A percentile compares a stretch with the other conserved stretches of the same genome.
phyloP scores from a whole-genome alignment of 2,888 invertebrate species.

The Apantesis nais region DNA sequence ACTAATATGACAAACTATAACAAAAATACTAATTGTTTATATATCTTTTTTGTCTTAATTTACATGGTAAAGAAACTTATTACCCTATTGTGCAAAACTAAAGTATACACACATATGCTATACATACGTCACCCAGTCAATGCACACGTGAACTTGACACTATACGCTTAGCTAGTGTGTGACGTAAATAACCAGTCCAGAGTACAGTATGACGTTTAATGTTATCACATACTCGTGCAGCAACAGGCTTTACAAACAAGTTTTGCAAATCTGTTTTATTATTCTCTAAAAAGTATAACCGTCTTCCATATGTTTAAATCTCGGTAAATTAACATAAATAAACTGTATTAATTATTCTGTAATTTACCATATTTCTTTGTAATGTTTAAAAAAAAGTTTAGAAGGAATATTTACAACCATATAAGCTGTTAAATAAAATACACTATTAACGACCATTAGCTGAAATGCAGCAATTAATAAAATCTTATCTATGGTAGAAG shows the following conservation, averaged over 20 bases:
- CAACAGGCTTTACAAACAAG: slow-evolving; percentile 18
- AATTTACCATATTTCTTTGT: neutral
- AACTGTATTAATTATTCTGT: neutral
- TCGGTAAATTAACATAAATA: neutral
- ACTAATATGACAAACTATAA: no score
- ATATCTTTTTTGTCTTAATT: no score
- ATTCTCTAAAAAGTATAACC: no score
- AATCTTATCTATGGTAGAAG: neutral
- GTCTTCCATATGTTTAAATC: no score
- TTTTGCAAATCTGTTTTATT: neutral
- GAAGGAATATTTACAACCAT: no score
- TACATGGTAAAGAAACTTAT: no score
- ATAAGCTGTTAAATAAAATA: no score
- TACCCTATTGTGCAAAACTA: no score
- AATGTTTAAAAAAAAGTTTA: neutral
- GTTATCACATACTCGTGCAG: slow-evolving; percentile 12
- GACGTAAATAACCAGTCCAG: slow-evolving; percentile 46
- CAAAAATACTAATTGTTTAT: no score
- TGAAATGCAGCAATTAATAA: no score
- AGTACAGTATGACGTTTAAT: slow-evolving; percentile 26
- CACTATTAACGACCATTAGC: no score
- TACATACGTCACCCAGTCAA: slow-evolving; percentile 16
- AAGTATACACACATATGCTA: no score
- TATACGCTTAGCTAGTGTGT: slow-evolving; percentile 21
- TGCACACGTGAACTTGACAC: slow-evolving; percentile 44